Conservation (phyloP, 2,888 invertebrate species). For the Amiota mariae region DNA sequence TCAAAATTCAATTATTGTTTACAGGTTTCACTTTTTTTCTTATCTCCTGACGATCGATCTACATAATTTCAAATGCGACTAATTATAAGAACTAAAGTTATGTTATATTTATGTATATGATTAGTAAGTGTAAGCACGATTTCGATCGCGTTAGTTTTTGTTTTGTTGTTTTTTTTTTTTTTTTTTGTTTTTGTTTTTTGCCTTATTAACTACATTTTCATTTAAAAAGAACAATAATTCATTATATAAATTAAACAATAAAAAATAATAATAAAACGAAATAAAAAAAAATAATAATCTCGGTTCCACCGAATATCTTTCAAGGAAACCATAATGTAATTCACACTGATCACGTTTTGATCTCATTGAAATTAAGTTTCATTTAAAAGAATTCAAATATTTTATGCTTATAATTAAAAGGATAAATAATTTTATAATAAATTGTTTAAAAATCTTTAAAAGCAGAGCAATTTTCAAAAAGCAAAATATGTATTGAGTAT, state of each 20-base stretch:
- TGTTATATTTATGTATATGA: neutral
- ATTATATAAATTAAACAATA: constrained; percentile 5
- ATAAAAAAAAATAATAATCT: too few relatives aligned
- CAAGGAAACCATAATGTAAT: too few relatives aligned
- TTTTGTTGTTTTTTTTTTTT: constrained; percentile 3
- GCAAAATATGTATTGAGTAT: neutral
- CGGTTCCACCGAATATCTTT: too few relatives aligned
- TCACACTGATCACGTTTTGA: too few relatives aligned
- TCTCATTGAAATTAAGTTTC: too few relatives aligned
- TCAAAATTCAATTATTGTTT: neutral
- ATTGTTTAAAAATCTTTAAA: neutral
- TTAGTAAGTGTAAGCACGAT: neutral
- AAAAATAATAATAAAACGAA: too few relatives aligned
- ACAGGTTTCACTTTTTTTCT: neutral
- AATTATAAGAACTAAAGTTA: neutral
- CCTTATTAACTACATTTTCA: constrained; percentile 54
- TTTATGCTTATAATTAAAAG: too few relatives aligned
- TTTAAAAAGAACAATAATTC: constrained; percentile 54
- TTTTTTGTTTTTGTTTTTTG: constrained; percentile 18
- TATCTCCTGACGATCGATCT: neutral
- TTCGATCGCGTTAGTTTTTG: neutral
- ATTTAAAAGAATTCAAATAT: too few relatives aligned
- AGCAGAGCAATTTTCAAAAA: constrained; percentile 4
- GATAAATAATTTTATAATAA: neutral
- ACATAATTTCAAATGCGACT: neutral